Percentiles rank a stretch among this genome's conserved stretches.
Conservation (phyloP, 2,797 vertebrate species). For the Amphiprion clarkii region DNA sequence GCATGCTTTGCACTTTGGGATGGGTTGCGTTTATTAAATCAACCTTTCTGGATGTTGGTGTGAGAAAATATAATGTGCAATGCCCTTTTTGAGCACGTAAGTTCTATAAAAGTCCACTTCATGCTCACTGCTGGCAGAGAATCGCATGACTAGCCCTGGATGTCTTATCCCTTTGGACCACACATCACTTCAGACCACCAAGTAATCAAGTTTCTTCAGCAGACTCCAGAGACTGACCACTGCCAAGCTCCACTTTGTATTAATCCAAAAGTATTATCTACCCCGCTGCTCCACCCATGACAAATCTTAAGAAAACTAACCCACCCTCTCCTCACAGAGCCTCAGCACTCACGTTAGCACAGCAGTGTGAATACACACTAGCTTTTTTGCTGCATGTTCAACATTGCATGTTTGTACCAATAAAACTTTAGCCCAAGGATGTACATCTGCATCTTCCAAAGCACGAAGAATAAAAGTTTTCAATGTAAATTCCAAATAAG, state of each 20-base stretch:
- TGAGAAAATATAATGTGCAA: background rate
- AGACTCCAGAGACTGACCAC: constrained; percentile 64
- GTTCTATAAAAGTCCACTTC: constrained; percentile 12
- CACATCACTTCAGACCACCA: constrained; percentile 63
- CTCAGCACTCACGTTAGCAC: background rate
- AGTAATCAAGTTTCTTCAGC: constrained; percentile 50
- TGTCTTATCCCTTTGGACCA: constrained; percentile 60
- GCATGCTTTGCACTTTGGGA: constrained; percentile 22
- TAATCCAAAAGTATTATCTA: constrained; percentile 66
- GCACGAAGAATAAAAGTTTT: background rate
- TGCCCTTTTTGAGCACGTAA: background rate
- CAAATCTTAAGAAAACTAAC: constrained; percentile 61
- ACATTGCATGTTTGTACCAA: background rate
- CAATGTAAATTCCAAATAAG: background rate
- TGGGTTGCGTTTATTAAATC: constrained; percentile 2
- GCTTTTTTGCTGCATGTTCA: background rate
- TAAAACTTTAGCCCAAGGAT: background rate
- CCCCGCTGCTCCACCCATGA: constrained; percentile 63
- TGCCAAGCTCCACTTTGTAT: constrained; percentile 72
- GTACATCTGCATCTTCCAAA: background rate
- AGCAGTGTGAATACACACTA: background rate
- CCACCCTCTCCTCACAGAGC: constrained; percentile 28
- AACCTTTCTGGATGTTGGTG: background rate
- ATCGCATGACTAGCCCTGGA: constrained; percentile 24
- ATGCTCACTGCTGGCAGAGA: constrained; percentile 36